Percentiles rank a stretch among this genome's conserved stretches.
These are phyloP conservation scores for Calcarius lapponicus DNA, from an alignment of 2,797 vertebrate genomes.

Conservation along the genomic window DNA sequence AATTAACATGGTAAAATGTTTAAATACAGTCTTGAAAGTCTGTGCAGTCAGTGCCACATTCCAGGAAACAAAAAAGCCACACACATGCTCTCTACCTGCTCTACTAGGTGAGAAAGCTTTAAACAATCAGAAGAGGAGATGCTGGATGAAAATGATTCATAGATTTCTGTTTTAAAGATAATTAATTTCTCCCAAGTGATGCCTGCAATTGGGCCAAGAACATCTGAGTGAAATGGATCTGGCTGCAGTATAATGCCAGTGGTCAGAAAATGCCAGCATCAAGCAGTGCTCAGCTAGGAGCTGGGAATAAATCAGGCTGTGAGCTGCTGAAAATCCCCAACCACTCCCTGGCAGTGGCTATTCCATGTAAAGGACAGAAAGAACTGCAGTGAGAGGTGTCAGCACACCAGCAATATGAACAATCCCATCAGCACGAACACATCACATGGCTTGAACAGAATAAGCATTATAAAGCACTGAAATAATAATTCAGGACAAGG, in stretches of 20 bases:
- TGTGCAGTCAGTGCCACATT: neutral
- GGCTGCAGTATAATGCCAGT: neutral
- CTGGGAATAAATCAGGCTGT: neutral
- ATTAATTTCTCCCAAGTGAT: neutral
- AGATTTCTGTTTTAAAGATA: neutral
- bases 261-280: neutral
- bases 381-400: neutral
- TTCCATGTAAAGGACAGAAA: neutral
- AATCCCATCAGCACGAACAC: neutral
- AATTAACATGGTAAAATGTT: slow-evolving; percentile 2
- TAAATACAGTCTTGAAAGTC: neutral
- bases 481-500: neutral
- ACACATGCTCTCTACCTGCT: neutral
- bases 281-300: neutral
- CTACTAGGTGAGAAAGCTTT: neutral
- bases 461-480: neutral
- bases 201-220: neutral
- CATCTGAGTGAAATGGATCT: neutral
- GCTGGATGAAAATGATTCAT: neutral
- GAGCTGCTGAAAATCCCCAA: neutral
- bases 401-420: neutral
- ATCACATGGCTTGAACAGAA: neutral
- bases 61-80: neutral
- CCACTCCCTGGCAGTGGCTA: neutral
- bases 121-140: neutral